phyloP scores from a whole-genome alignment of 1,140 invertebrate species.

The Drosophila ogumai region DNA sequence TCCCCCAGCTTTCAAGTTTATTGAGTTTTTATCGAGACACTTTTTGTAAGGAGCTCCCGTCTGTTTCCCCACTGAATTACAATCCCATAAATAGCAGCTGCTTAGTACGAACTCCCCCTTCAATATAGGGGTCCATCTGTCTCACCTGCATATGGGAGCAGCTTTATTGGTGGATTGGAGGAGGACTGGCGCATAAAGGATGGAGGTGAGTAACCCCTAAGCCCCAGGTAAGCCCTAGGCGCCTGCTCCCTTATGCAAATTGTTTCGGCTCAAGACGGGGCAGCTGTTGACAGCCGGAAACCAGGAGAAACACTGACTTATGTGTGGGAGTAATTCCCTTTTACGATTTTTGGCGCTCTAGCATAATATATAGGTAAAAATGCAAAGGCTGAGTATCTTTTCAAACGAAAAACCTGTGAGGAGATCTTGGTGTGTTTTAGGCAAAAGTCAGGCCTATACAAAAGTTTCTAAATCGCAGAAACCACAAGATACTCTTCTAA shows the following conservation, averaged over 20 bases:
- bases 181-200: not conserved
- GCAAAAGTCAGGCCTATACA: not conserved
- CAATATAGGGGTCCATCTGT: conserved; percentile 21
- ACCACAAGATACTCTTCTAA: not conserved
- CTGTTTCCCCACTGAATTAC: conserved; percentile 24
- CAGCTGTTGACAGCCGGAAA: conserved; percentile 36
- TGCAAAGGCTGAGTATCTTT: not conserved
- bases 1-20: conserved; percentile 16
- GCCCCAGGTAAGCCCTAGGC: conserved; percentile 19
- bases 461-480: not conserved
- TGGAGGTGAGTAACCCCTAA: not conserved
- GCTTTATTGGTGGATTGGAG: conserved; percentile 5
- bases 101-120: conserved; percentile 28
- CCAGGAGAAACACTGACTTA: conserved; percentile 43
- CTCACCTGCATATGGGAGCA: conserved; percentile 40
- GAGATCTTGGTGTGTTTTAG: not conserved
- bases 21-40: conserved; percentile 42
- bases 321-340: conserved; percentile 54
- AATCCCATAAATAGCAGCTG: conserved; percentile 52
- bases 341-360: conserved; percentile 37
- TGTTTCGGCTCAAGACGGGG: conserved; percentile 33
- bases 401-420: not conserved
- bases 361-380: conserved; percentile 31
- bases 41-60: conserved; percentile 7
- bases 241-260: conserved; percentile 49